phyloP scores from a whole-genome alignment of 2,113 vertebrate species.

The Eudyptes chrysolophus region DNA sequence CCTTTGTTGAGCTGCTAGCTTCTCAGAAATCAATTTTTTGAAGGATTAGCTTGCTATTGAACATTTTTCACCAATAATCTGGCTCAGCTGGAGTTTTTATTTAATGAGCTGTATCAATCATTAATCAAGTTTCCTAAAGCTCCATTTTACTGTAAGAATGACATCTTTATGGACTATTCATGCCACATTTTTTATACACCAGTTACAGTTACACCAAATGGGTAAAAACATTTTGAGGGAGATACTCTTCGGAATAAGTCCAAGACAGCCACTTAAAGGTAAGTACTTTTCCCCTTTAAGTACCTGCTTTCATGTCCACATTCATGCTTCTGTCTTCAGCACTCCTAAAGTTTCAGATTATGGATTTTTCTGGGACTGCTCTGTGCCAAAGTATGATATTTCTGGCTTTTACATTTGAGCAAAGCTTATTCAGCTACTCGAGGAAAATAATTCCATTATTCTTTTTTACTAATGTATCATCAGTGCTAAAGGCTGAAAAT shows the following conservation, averaged over 20 bases:
- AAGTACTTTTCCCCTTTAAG: neutral
- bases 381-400: neutral
- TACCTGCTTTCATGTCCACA: neutral
- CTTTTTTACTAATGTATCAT: neutral
- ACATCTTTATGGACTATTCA: neutral
- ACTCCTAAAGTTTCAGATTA: neutral
- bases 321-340: neutral
- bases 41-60: neutral
- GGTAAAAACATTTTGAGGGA: neutral
- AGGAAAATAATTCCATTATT: neutral
- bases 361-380: neutral
- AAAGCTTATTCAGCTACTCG: neutral
- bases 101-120: neutral
- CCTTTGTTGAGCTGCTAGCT: neutral
- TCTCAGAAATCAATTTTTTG: neutral
- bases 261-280: neutral
- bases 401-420: neutral
- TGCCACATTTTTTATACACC: neutral
- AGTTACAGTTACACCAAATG: neutral
- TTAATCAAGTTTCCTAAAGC: neutral
- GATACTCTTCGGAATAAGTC: neutral
- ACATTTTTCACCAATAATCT: neutral
- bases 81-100: neutral
- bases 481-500: neutral
- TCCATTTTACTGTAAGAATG: neutral